Conservation (phyloP, 2,113 vertebrate species). For the Mungos mungo region DNA sequence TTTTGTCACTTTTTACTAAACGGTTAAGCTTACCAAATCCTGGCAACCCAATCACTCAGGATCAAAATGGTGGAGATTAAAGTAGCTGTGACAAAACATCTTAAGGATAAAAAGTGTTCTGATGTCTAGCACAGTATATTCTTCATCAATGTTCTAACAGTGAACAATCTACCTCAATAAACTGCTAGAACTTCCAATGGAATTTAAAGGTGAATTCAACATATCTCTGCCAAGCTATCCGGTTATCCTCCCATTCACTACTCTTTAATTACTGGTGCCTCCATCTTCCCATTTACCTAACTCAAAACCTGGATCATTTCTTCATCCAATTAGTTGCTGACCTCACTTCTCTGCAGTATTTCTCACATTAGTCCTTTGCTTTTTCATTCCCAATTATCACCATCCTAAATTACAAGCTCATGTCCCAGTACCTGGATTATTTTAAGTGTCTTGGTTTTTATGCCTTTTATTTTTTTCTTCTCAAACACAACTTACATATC, state of each 20-base stretch:
- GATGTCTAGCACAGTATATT: not conserved
- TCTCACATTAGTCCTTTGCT: not conserved
- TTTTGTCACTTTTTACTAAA: not conserved
- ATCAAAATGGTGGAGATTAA: not conserved
- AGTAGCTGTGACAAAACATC: not conserved
- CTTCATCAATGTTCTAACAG: not conserved
- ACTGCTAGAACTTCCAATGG: not conserved
- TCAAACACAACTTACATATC: not conserved
- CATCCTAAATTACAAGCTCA: not conserved
- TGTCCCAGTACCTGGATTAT: not conserved
- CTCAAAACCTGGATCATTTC: constrained; percentile 22
- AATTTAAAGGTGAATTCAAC: constrained; percentile 6
- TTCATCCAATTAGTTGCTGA: not conserved
- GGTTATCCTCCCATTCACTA: not conserved
- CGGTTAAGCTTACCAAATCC: constrained; percentile 19
- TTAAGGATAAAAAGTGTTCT: not conserved
- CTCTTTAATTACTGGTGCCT: not conserved
- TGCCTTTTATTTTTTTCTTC: not conserved
- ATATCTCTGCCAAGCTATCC: not conserved
- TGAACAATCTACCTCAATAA: not conserved
- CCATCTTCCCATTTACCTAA: not conserved
- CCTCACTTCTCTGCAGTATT: not conserved
- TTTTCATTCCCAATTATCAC: not conserved
- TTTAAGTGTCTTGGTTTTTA: not conserved
- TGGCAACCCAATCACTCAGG: not conserved